Evolutionary conservation across 2,797 vertebrate species (phyloP).

Genomic region (Falco concolor): DNA sequence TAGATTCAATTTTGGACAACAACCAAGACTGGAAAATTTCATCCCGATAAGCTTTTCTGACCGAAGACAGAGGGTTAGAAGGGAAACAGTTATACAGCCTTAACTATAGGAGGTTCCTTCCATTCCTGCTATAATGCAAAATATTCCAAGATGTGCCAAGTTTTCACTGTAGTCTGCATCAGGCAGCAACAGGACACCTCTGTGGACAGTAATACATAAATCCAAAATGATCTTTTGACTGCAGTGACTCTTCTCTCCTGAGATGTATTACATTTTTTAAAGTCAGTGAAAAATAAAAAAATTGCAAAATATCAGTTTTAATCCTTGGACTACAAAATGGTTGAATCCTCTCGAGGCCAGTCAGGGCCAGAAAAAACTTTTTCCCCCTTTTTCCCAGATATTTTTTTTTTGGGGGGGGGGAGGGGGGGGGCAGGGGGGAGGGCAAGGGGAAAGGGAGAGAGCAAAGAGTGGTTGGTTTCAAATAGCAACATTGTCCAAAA

Average conservation of each 20-base stretch:
- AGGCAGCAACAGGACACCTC: neutral
- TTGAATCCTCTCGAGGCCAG: slow-evolving; percentile 9
- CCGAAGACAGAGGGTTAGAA: slow-evolving; percentile 32
- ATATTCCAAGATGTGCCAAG: slow-evolving; percentile 17
- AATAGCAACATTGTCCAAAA: slow-evolving; percentile 83
- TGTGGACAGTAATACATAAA: neutral
- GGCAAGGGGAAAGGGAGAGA: slow-evolving; percentile 48
- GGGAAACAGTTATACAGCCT: neutral
- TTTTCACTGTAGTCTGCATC: neutral
- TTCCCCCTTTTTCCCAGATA: slow-evolving; percentile 24
- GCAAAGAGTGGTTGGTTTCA: slow-evolving; percentile 72
- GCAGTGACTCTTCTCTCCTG: slow-evolving; percentile 26
- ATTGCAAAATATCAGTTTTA: slow-evolving; percentile 31
- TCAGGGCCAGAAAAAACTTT: slow-evolving; percentile 33
- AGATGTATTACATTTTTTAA: neutral
- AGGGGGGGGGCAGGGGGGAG: neutral
- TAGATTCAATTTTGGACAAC: slow-evolving; percentile 16
- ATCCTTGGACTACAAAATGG: neutral
- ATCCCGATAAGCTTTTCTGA: slow-evolving; percentile 6
- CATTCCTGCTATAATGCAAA: neutral
- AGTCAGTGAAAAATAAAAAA: slow-evolving; percentile 11
- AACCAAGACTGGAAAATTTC: slow-evolving; percentile 32
- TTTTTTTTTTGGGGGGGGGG: neutral
- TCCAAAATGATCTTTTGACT: neutral
- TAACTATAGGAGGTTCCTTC: slow-evolving; percentile 32